Evolutionary conservation across 2,797 vertebrate genomes (phyloP), one percentile per base, ranked within the genome.

Genomic region (Hemibagrus guttatus): DNA sequence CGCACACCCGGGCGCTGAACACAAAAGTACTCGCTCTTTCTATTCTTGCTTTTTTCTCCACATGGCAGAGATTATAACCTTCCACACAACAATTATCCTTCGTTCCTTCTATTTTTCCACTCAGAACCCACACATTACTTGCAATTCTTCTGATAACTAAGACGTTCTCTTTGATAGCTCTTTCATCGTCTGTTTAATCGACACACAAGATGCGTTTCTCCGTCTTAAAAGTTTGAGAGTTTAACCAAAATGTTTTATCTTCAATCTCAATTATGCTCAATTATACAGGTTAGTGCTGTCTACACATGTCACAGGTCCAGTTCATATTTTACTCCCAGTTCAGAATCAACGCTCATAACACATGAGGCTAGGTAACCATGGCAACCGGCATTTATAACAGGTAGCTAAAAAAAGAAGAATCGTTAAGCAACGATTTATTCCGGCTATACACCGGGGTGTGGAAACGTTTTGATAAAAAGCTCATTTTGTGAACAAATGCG

Each of bases 81-180:
- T 71, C 58, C 59, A 75, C 56, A 54, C 28, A 39, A 28, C 31
- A 75, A 86, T 63, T 76, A 49, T 26, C 39, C 26, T 31, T 83
- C 39, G 11, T 26, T 83, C 49, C 21, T 58, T 35, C 5, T 21
- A 61, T 80, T 61, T 80, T 80, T n/a, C 78, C 3, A 42, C 6
- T 58, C 4, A 28, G 35, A 26, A 42, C 21, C 58, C 58, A 42
- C 56, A 42, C 17, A 58, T 56, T 16, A 59, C 21, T 58, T 59
- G 76, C 19, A 59, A 59, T 61, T 61, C 31, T 59, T 59, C 35
- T 61, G 31, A 80, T 42, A 80, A 39, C 76, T 35, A 39, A 61
- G 56, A 61, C 12, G 21, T 42, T 80, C 19, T 26, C 75, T 78
- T 19, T 1, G 19, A 5, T 23, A 17, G 21, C 23, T 3, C 31